phyloP scores from a whole-genome alignment of 2,888 invertebrate genomes.

The Dione juno region DNA sequence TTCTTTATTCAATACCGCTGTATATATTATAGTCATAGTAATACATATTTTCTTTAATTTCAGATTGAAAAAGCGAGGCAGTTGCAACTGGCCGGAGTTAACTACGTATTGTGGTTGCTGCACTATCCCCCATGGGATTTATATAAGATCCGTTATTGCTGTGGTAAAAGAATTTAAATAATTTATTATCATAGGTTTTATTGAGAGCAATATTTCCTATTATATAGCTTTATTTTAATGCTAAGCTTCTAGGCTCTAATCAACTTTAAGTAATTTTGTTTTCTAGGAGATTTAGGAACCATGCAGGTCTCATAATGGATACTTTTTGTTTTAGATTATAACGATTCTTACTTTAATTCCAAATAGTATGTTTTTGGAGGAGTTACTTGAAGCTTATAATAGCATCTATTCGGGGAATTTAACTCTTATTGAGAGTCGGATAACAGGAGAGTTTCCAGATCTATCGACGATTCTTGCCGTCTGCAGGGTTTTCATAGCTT shows the following conservation, averaged over 20 bases:
- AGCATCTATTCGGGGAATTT: background rate
- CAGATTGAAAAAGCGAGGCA: slow-evolving; percentile 37
- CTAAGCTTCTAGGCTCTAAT: too few species aligned
- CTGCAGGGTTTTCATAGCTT: background rate
- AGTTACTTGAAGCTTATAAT: background rate
- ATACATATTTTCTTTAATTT: background rate
- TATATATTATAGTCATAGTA: background rate
- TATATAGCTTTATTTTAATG: too few species aligned
- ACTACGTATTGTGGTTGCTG: slow-evolving; percentile 46
- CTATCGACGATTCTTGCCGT: background rate
- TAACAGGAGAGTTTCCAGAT: background rate
- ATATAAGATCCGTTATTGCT: slow-evolving; percentile 42
- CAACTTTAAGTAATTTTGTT: too few species aligned
- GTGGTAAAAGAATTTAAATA: slow-evolving; percentile 35
- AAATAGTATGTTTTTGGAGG: background rate
- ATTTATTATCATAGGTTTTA: background rate
- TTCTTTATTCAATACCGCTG: too few species aligned
- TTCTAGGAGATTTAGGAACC: too few species aligned
- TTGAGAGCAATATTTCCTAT: too few species aligned
- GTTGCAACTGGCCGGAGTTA: slow-evolving; percentile 47
- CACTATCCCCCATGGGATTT: slow-evolving; percentile 45
- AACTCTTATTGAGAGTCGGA: background rate
- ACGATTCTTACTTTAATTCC: background rate
- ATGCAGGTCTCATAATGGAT: too few species aligned
- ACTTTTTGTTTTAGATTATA: slow-evolving; percentile 1